Evolutionary conservation across 2,113 vertebrate species (phyloP), one percentile per base, ranked within the genome.

Genomic region (Campylomormyrus numenius): DNA sequence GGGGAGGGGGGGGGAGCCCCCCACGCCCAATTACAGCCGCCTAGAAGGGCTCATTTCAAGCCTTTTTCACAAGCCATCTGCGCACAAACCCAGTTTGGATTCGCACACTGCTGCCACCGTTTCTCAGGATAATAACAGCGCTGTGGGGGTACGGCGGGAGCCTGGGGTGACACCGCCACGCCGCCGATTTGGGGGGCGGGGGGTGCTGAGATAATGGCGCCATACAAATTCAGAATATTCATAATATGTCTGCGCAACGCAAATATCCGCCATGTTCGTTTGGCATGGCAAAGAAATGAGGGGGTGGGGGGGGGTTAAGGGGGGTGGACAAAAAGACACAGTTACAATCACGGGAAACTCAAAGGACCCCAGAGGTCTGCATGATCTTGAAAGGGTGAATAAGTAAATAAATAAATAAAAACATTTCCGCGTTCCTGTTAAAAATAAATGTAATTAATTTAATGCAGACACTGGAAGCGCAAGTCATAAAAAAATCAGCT

Each of bases 361-460:
- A 42, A 46, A 88, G 48, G 24, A 53, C 66, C 49, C 45, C 89
- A 24, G 35, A 90, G 88, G 83, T 74, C 42, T 24, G 62, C 89
- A 84, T 92, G 90, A 50, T 90, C 87, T 90, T 66, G 77, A 42
- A 84, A 88, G 89, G 89, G 88, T 85, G 92, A 88, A 91, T 74
- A 88, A 49, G 87, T 87, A 66, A 91, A 93, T 92, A 92, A 92
- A 92, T 91, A 90, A 92, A 92, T 87, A 89, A 91, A 91, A 88
- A 90, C 84, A 90, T 88, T 90, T 87, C 46, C 50, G 58, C 83
- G 90, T 89, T 92, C 80, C 58, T 87, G 90, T 92, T 90, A 90
- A 88, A 92, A 89, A 89, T 90, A 87, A 90, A 91, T 91, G 87
- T 90, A 88, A 94, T 91, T 91, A 88, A 93, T 93, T 92, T 90